Base-by-base conservation (phyloP, 2,797 vertebrate genomes). In the Pseudotriccus pelzelni region DNA sequence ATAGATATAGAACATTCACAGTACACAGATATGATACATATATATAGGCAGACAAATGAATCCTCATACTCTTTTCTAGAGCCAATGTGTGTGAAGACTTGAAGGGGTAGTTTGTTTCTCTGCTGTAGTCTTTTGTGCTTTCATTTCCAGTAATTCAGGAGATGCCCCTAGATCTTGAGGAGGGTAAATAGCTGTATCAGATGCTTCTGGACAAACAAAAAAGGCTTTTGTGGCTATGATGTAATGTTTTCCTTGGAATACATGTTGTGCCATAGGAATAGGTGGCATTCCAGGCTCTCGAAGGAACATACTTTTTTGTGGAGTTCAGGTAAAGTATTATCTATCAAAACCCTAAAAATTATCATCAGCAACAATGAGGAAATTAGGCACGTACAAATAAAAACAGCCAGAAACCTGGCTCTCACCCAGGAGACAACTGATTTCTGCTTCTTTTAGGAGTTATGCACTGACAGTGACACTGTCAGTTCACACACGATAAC, bases 241-340 rank as follows among this genome's bases (percentile, higher is more conserved):
- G 41, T 25, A 88, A 52, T 86, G 55, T 88, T 90, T 93, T 89
- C 24, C 19, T 94, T 90, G 75, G 75, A 92, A 82, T 87, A 87
- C 17, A 36, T 66, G 39, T 28, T 83, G 53, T 76, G 50, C 46
- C 11, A 44, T 44, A 63, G 58, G 27, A 92, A 53, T 34, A 84
- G 56, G 73, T 72, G 67, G 12, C 63, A 84, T 80, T 89, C 34
- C 43, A 70, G 24, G n/a, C 49, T 77, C 15, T 53, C 20, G 3
- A 87, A 90, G 52, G 14, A 76, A 56, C 8, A 8, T 62, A 43
- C 30, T 32, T 76, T 78, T 89, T 91, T 25, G 52, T 84, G 49
- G 63, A 94, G 36, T 52, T 55, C 39, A 84, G 50, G 76, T 94
- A 34, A 93, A 94, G 28, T 44, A 60, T 84, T 90, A 63, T 18